A percentile compares a stretch with the other conserved stretches of the same genome.
Conservation (phyloP, 1,140 invertebrate genomes). For the Polypedilum vanderplanki region DNA sequence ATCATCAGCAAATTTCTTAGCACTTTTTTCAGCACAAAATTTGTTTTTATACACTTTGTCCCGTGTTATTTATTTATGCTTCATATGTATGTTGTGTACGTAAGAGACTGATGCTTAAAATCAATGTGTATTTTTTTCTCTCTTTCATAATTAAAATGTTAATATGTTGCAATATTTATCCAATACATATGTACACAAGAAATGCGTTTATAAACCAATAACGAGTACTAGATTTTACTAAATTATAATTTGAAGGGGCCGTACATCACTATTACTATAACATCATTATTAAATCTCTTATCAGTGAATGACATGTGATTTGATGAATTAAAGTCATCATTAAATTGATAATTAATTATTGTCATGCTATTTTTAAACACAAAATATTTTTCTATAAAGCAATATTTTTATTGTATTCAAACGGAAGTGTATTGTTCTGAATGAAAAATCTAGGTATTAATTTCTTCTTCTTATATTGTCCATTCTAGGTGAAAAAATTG, state of each 20-base stretch:
- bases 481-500: not conserved
- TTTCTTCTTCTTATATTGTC: not conserved
- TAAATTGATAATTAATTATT: not conserved
- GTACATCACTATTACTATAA: too few relatives aligned
- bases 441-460: too few relatives aligned
- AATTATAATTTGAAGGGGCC: too few relatives aligned
- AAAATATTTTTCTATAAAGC: not conserved
- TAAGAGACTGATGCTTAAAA: not conserved
- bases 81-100: too few relatives aligned
- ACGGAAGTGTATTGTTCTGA: not conserved
- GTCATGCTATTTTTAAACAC: not conserved
- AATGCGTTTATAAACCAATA: not conserved
- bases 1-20: constrained; percentile 11
- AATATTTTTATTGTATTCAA: not conserved
- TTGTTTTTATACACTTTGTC: too few relatives aligned
- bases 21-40: not conserved
- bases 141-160: too few relatives aligned
- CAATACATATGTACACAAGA: not conserved
- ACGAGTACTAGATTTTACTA: not conserved
- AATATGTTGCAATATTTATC: too few relatives aligned
- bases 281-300: too few relatives aligned
- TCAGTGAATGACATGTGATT: not conserved
- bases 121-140: not conserved
- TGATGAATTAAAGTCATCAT: not conserved
- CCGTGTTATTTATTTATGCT: too few relatives aligned